Evolutionary conservation across 2,888 invertebrate species (phyloP), one percentile per base, ranked within the genome.

Genomic region (Hydriomena furcata): DNA sequence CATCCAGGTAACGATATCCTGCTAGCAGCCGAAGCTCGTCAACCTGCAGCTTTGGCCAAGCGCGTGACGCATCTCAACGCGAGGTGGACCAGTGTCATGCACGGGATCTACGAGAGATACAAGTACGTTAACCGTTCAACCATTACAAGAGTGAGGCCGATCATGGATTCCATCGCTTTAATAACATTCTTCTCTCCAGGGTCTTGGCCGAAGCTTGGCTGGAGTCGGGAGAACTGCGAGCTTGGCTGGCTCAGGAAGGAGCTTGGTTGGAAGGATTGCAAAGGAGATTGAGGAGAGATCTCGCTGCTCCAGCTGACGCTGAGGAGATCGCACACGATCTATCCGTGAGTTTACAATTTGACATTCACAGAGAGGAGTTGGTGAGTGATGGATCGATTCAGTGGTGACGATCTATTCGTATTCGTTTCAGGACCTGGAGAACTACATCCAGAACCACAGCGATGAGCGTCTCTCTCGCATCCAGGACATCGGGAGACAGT

Each of bases 311-410:
- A 52, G 95, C 94, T 23, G 98, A 98, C 88, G 97, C 97, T 1
- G 98, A 98, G 88, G 97, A 98, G 86, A 94, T 97, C 60, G 95
- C 96, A 24, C 97, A 97, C 76, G 95, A 97, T 74, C 92, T 98
- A 30, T 97, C 97, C 64, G 85, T 83, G 32, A 65, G 79, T 55
- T 4, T 24, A n/a, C n/a, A n/a, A n/a, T n/a, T n/a, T n/a, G n/a
- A n/a, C n/a, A n/a, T n/a, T n/a, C n/a, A n/a, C n/a, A n/a, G n/a
- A n/a, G n/a, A n/a, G n/a, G n/a, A n/a, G n/a, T n/a, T n/a, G n/a
- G n/a, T n/a, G n/a, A n/a, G n/a, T n/a, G n/a, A n/a, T n/a, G n/a
- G n/a, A n/a, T n/a, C n/a, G n/a, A n/a, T n/a, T n/a, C n/a, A n/a
- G n/a, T n/a, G n/a, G n/a, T n/a, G n/a, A n/a, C n/a, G n/a, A n/a